Evolutionary conservation across 2,888 invertebrate genomes (phyloP), one percentile per base, ranked within the genome.

Genomic region (Yponomeuta cagnagella): DNA sequence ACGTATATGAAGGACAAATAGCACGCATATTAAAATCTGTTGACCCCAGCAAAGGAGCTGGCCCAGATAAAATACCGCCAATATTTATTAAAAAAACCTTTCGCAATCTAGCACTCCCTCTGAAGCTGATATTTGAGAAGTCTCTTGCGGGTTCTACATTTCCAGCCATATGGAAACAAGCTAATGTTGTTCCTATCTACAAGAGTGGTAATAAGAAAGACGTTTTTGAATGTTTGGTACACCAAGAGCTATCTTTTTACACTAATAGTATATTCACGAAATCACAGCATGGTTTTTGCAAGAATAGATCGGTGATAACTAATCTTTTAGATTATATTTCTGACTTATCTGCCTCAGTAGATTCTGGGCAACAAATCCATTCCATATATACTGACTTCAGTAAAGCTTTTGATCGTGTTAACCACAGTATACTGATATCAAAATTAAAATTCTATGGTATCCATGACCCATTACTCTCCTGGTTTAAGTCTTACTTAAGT

Each of bases 341-440:
- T 31, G 31, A n/a, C 6, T 2, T 30, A 9, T 31, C 30, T 10
- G 15, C 10, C 6, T 3, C 15, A n/a, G 58, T 69, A 43, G 69
- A 69, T 12, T 10, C 23, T 6, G 31, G 63, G 3, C 12, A 15
- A 9, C 69, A 69, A 52, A 33, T 69, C 12, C 52, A 69, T 30
- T 48, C 43, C 4, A 69, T 69, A 10, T 69, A 69, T 31, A 69
- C 63, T 10, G 63, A 69, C 37, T 69, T 69, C 33, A 43, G 43
- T 10, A 69, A 69, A 12, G 69, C 69, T 2, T 69, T 69, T n/a
- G 69, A 69, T 58, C 52, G 63, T 1, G 69, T 69, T 31, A 52
- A 58, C 37, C 69, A 69, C 63, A 58, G 4, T 8, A 68, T 68
- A 12, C 48, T 68, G 2, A 2, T 68, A n/a, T 12, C 15, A 5